Base-by-base conservation (phyloP, 53 echinoderm and acorn worm species). In the Pentamera pediparva region DNA sequence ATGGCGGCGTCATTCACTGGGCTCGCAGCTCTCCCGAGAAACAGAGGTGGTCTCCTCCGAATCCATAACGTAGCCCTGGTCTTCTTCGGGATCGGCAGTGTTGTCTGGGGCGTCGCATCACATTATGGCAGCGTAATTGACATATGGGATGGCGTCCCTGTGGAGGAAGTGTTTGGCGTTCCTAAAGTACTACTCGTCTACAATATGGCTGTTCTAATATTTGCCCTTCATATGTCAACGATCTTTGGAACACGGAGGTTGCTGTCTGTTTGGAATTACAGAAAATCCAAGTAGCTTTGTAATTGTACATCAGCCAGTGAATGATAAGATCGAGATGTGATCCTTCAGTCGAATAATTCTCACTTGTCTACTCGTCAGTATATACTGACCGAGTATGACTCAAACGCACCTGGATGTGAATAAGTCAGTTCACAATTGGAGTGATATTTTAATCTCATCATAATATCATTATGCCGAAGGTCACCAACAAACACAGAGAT, bases 1-100 rank as follows among this genome's bases (percentile, higher is more conserved):
- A n/a, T n/a, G n/a, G n/a, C n/a, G n/a, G n/a, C n/a, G n/a, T 95
- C 95, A 2, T 22, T 87, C 12, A 52, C 91, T 20, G 87, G 90
- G 26, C 62, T 95, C 6, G 32, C 72, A 28, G 81, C 95, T 8
- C 81, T 95, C 30, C 76, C 87, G n/a, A 88, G 80, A 35, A 95
- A 87, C 54, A 75, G 74, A 28, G 60, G 69, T 24, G 70, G 61
- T 19, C 65, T 81, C 48, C 36, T 91, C 20, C 84, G 59, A 17
- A 38, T 91, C 2, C 84, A 82, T 32, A 87, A 82, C 55, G 35
- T 76, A 4, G 95, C 87, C 4, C 75, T 76, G 1, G 36, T 76
- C 5, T 35, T 82, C 6, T 82, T 87, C 43, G 90, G 95, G 4
- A 51, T 95, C 13, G 90, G 95, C n/a, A 90, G 95, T 3, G 35